These are phyloP conservation scores for Stenopsyche tienmushanensis DNA, from an alignment of 1,140 invertebrate genomes.

Conservation along the genomic window DNA sequence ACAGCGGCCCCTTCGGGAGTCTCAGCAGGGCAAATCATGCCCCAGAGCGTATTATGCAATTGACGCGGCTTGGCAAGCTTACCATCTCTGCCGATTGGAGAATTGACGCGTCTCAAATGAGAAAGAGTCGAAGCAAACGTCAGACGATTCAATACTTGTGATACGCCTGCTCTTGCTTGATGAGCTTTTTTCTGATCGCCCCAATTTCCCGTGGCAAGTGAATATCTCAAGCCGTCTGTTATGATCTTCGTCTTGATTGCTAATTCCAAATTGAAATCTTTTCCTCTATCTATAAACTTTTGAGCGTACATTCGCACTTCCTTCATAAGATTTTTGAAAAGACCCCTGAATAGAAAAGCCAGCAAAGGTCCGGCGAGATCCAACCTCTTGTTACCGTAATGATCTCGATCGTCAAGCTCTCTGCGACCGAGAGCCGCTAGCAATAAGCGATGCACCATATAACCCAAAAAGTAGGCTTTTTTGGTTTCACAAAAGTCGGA, in stretches of 20 bases:
- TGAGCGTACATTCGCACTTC: slow-evolving; percentile 97
- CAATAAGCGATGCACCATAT: slow-evolving; percentile 97
- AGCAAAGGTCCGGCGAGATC: slow-evolving; percentile 95
- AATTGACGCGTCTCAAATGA: slow-evolving; percentile 95
- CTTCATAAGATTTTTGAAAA: slow-evolving; percentile 93
- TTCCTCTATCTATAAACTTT: slow-evolving; percentile 97
- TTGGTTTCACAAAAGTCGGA: slow-evolving; percentile 99
- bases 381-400: slow-evolving; percentile 97
- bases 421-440: slow-evolving; percentile 91
- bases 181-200: slow-evolving; percentile 99
- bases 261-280: slow-evolving; percentile 96
- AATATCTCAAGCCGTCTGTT: slow-evolving; percentile 97
- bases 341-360: slow-evolving; percentile 91
- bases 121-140: slow-evolving; percentile 98
- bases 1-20: slow-evolving; percentile 95
- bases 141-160: slow-evolving; percentile 91
- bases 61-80: slow-evolving; percentile 98
- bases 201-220: slow-evolving; percentile 98
- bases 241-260: slow-evolving; percentile 98
- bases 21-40: slow-evolving; percentile 98
- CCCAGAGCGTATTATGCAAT: slow-evolving; percentile 98
- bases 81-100: slow-evolving; percentile 97
- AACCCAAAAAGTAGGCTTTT: slow-evolving; percentile 97
- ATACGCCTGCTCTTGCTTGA: slow-evolving; percentile 88
- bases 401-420: slow-evolving; percentile 98